Evolutionary conservation across 2,113 vertebrate species (phyloP).

Genomic region (Osmerus eperlanus): DNA sequence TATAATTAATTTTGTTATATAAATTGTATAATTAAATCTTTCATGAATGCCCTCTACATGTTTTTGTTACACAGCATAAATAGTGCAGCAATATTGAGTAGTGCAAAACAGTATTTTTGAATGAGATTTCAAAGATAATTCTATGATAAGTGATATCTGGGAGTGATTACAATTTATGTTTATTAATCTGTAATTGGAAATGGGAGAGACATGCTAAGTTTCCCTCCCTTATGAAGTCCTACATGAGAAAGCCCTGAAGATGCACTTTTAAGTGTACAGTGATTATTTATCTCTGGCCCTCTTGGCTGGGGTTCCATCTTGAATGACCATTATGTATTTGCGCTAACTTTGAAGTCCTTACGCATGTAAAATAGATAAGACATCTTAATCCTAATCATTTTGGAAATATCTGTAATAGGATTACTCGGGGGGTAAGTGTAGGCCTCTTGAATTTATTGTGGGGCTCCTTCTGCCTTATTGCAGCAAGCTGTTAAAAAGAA

Average conservation of each 20-base stretch:
- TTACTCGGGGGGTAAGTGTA: not conserved
- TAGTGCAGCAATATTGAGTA: constrained; percentile 7
- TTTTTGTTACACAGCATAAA: constrained; percentile 21
- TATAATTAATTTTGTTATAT: constrained; percentile 38
- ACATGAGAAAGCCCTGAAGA: constrained; percentile 16
- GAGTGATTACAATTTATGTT: constrained; percentile 28
- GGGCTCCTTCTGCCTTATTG: not conserved
- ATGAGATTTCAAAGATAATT: constrained; percentile 23
- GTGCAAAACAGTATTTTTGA: constrained; percentile 9
- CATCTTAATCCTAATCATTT: constrained; percentile 5
- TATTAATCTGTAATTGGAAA: constrained; percentile 16
- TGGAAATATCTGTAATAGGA: not conserved
- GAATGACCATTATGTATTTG: constrained; percentile 24
- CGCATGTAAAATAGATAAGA: not conserved
- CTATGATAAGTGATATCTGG: constrained; percentile 16
- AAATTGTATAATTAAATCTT: constrained; percentile 29
- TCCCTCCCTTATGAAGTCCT: constrained; percentile 19
- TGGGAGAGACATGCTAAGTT: not conserved
- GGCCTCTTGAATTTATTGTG: not conserved
- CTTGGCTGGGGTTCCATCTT: not conserved
- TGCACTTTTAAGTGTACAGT: constrained; percentile 2
- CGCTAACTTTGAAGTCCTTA: constrained; percentile 10
- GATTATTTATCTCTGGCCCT: constrained; percentile 13
- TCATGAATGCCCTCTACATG: constrained; percentile 18
- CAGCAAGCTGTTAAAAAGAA: not conserved